phyloP scores from a whole-genome alignment of 2,113 vertebrate species.

The Amphiprion ocellaris region DNA sequence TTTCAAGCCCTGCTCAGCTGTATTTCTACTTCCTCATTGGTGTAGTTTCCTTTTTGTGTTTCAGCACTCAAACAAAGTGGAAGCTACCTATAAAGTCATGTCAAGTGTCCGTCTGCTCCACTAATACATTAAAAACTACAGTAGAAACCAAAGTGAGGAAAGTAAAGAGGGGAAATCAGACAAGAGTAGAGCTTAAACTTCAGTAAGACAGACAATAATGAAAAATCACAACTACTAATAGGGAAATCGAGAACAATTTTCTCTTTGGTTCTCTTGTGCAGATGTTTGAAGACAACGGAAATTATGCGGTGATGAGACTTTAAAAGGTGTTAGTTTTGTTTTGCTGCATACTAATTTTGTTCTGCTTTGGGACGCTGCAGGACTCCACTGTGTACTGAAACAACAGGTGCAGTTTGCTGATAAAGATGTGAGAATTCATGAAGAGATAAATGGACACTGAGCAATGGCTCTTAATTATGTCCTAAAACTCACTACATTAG shows the following conservation, averaged over 20 bases:
- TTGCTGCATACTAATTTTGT: constrained; percentile 8
- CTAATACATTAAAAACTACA: too few species aligned
- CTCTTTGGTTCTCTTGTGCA: constrained; percentile 22
- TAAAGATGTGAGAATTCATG: neutral
- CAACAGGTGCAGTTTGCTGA: constrained; percentile 13
- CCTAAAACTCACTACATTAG: neutral
- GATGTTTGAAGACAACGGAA: constrained; percentile 45
- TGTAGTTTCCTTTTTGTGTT: neutral
- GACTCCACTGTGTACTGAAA: neutral
- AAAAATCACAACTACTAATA: neutral
- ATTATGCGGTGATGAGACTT: constrained; percentile 4
- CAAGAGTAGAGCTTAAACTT: too few species aligned
- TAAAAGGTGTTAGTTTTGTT: constrained; percentile 63
- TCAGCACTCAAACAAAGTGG: too few species aligned
- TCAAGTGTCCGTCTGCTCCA: too few species aligned
- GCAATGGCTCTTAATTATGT: neutral
- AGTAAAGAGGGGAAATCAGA: too few species aligned
- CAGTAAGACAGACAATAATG: neutral
- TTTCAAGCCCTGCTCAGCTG: neutral
- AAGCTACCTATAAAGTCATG: too few species aligned
- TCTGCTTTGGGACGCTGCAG: constrained; percentile 1
- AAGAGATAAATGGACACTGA: neutral
- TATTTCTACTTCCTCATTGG: neutral
- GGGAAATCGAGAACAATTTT: neutral
- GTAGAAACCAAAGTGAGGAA: too few species aligned